A percentile compares a stretch with the other conserved stretches of the same genome.
Conservation (phyloP, 2,888 invertebrate species). For the Patella caerulea region DNA sequence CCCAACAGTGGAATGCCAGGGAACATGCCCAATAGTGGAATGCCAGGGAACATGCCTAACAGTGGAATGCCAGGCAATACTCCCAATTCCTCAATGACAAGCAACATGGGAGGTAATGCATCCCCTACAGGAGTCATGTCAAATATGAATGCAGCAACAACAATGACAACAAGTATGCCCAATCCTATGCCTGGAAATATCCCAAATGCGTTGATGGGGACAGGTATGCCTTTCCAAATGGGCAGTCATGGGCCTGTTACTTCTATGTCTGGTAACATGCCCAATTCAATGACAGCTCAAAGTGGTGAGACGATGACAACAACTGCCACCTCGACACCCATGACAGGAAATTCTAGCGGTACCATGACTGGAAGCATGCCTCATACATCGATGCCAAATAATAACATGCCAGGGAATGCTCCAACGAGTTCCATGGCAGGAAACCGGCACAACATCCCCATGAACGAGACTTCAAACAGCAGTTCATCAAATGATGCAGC, state of each 20-base stretch:
- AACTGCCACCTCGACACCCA: background rate
- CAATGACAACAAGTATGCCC: background rate
- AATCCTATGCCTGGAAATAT: background rate
- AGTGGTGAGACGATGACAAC: background rate
- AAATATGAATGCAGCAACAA: background rate
- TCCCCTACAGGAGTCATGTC: background rate
- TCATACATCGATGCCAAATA: background rate
- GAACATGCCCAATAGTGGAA: constrained; percentile 27
- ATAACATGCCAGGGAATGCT: background rate
- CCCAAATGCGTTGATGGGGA: background rate
- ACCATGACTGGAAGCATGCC: background rate
- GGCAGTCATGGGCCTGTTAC: background rate
- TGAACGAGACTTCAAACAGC: background rate
- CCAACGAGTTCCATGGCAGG: background rate
- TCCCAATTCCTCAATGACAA: constrained; percentile 13
- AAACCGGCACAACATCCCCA: background rate
- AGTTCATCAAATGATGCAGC: background rate
- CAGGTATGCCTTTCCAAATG: constrained; percentile 2
- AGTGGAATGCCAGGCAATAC: constrained; percentile 20
- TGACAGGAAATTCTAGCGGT: background rate
- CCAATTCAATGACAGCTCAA: background rate
- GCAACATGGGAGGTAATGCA: background rate
- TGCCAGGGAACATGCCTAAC: constrained; percentile 15
- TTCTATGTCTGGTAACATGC: background rate
- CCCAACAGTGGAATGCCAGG: constrained; percentile 24